These are phyloP conservation scores for Ephialtes manifestator DNA, from an alignment of 2,888 invertebrate species.

Conservation along the genomic window DNA sequence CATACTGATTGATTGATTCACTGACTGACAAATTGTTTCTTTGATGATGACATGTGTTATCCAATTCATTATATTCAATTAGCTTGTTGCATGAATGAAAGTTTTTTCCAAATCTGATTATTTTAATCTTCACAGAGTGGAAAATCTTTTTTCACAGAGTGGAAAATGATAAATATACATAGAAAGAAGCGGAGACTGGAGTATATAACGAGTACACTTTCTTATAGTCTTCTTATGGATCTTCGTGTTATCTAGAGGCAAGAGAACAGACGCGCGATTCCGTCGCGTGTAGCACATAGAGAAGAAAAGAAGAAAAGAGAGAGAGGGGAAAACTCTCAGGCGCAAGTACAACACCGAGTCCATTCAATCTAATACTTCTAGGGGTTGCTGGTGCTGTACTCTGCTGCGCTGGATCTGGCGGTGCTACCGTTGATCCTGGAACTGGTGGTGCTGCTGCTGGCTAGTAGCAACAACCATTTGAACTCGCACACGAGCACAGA, in stretches of 20 bases:
- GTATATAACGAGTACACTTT: conserved; percentile 37
- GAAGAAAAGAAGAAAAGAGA: not conserved
- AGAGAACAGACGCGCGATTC: conserved; percentile 48
- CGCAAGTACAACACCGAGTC: conserved; percentile 82
- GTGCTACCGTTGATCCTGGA: conserved; percentile 56
- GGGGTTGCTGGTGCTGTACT: conserved; percentile 59
- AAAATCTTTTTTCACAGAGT: conserved; percentile 6
- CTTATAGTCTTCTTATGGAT: conserved; percentile 25
- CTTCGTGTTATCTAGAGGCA: conserved; percentile 39
- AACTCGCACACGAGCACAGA: conserved; percentile 79
- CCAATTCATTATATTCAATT: not conserved
- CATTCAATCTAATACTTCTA: conserved; percentile 85
- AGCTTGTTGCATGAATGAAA: not conserved
- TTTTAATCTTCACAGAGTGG: not conserved
- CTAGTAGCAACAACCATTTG: conserved; percentile 79
- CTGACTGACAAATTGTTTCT: not conserved
- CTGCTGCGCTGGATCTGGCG: conserved; percentile 39
- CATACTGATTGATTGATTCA: too few relatives aligned
- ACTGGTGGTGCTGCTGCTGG: conserved; percentile 49
- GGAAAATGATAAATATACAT: conserved; percentile 18
- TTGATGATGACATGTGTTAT: not conserved
- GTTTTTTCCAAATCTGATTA: not conserved
- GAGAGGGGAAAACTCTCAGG: conserved; percentile 63
- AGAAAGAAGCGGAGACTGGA: not conserved
- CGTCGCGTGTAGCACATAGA: conserved; percentile 37